Base-by-base conservation (phyloP, 2,888 invertebrate genomes). In the Antitype chi region DNA sequence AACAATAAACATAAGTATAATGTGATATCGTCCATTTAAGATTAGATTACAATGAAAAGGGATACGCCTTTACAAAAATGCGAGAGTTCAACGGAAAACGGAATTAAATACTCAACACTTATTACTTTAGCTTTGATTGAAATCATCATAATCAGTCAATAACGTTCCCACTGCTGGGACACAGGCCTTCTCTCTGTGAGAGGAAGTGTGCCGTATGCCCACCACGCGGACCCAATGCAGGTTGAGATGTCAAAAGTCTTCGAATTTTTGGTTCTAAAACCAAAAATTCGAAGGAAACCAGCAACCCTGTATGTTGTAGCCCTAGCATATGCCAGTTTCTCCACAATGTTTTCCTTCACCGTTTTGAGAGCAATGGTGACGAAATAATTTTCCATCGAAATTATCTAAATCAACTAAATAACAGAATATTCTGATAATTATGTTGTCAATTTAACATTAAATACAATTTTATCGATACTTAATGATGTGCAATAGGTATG, bases 1-100 rank as follows among this genome's bases (percentile, higher is more conserved):
- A 83, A 76, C 70, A 76, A 83, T 82, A 74, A 80, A 62, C 69
- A 82, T 62, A 53, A n/a, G n/a, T n/a, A 71, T 73, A 74, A 71
- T 77, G 70, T 55, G 66, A 72, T 76, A 74, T 74, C 77, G 55
- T 47, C 17, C 25, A 71, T 80, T 67, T 47, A 59, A 66, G 84
- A 84, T 81, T 72, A 84, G 75, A 84, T 84, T 74, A 78, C 62
- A 59, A 32, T 64, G 59, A 63, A 66, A 70, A 68, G 32, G 82
- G 63, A 60, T 25, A 70, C 73, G 49, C 55, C 25, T 69, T 60
- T 11, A 55, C 13, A 25, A 66, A 74, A 60, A 52, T 28, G 47
- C 25, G n/a, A 52, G 20, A n/a, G 13, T 3, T 53, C 13, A 20
- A 47, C 62, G 32, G 23, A 38, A 72, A 55, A 59, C 3, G 4